Evolutionary conservation across 2,888 invertebrate species (phyloP).

Genomic region (Rotaria socialis): DNA sequence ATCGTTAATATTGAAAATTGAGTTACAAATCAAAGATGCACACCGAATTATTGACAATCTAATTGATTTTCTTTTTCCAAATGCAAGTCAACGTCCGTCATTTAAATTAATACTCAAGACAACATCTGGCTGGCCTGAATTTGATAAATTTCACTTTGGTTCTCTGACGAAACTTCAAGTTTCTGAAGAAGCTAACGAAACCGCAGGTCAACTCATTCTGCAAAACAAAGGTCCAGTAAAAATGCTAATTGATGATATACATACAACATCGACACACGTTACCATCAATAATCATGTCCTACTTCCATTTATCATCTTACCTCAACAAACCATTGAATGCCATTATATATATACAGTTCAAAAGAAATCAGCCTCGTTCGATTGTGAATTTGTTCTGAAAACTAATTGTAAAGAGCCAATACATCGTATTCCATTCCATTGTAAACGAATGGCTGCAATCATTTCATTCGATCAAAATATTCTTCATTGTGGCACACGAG

Average conservation of each 20-base stretch:
- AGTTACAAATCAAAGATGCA: background rate
- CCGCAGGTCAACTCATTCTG: background rate
- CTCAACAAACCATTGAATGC: background rate
- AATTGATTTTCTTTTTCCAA: background rate
- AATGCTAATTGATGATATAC: background rate
- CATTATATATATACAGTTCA: background rate
- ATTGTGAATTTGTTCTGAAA: background rate
- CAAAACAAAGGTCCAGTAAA: background rate
- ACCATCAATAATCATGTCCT: background rate
- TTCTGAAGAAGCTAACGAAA: background rate
- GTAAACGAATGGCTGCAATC: background rate
- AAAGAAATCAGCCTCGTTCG: background rate
- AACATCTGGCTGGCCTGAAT: background rate
- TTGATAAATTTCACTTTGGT: background rate
- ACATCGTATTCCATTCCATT: background rate
- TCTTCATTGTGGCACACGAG: background rate
- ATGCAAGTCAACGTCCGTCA: background rate
- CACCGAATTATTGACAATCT: background rate
- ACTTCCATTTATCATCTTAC: background rate
- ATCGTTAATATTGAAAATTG: background rate
- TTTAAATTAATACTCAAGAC: background rate
- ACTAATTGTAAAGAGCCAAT: background rate
- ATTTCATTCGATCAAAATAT: background rate
- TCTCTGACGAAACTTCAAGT: background rate
- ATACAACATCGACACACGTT: background rate